These are phyloP conservation scores for Cataglyphis altisquamis DNA, from an alignment of 2,888 invertebrate genomes.

Conservation along the genomic window DNA sequence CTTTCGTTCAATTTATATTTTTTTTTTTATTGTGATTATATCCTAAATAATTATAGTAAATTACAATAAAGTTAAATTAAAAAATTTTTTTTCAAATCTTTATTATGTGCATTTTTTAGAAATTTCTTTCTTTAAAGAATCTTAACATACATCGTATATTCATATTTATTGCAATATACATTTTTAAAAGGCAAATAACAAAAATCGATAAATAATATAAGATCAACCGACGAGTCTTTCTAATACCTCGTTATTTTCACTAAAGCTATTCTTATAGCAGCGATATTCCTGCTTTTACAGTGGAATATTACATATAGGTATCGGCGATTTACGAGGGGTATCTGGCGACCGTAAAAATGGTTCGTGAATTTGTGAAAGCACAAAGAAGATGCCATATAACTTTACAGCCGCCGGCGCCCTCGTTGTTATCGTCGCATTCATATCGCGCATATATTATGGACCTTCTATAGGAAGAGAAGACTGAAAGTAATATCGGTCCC, in stretches of 20 bases:
- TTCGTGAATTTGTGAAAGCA: slow-evolving; percentile 75
- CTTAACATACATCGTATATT: neutral
- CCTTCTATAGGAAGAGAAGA: slow-evolving; percentile 27
- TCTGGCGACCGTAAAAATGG: slow-evolving; percentile 67
- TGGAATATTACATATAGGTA: slow-evolving; percentile 39
- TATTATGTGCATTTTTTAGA: neutral
- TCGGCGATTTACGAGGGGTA: slow-evolving; percentile 73
- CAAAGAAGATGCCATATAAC: slow-evolving; percentile 79
- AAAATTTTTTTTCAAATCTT: neutral
- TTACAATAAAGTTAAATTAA: neutral
- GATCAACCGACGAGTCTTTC: neutral
- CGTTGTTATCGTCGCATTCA: slow-evolving; percentile 58
- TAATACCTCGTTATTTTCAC: slow-evolving; percentile 38
- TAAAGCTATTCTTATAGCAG: neutral
- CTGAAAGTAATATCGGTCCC: slow-evolving; percentile 29
- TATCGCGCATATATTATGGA: slow-evolving; percentile 47
- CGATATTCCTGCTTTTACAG: slow-evolving; percentile 55
- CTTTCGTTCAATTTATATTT: neutral
- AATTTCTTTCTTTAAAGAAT: neutral
- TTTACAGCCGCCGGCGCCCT: slow-evolving; percentile 71
- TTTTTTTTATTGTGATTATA: neutral
- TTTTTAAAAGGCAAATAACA: neutral
- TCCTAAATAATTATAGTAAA: neutral
- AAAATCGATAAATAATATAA: slow-evolving; percentile 14
- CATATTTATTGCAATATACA: neutral